A percentile compares a stretch with the other conserved stretches of the same genome.
These are phyloP conservation scores for Cephus nigrinus DNA, from an alignment of 2,888 invertebrate species.

Conservation along the genomic window DNA sequence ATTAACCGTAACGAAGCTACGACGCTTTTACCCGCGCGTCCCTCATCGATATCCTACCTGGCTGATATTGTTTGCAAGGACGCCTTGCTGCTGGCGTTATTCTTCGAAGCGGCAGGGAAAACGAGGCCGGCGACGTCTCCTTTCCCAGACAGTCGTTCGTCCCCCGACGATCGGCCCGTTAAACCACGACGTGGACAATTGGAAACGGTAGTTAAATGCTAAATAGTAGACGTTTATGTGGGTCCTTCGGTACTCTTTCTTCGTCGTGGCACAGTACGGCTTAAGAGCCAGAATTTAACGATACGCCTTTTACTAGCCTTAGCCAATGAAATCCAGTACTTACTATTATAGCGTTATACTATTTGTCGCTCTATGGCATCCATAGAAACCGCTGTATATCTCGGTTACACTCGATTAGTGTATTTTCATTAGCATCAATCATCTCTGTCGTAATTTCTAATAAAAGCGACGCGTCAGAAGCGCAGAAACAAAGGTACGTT, in stretches of 20 bases:
- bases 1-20: not conserved
- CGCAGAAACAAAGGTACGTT: not conserved
- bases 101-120: not conserved
- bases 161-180: conserved; percentile 12
- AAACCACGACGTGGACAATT: conserved; percentile 14
- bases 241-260: conserved; percentile 11
- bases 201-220: conserved; percentile 20
- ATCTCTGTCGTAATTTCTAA: not conserved
- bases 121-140: not conserved
- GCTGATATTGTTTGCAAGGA: not conserved
- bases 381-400: not conserved
- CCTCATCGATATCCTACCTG: not conserved
- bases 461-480: not conserved
- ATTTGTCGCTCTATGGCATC: not conserved
- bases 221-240: conserved; percentile 19
- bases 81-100: not conserved
- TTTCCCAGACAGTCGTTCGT: not conserved
- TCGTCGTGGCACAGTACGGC: conserved; percentile 12
- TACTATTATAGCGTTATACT: not conserved
- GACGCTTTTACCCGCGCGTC: not conserved
- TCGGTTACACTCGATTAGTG: not conserved
- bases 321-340: not conserved
- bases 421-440: not conserved
- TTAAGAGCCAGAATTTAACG: conserved; percentile 32
- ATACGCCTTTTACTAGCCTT: conserved; percentile 23